Percentiles rank a stretch among this genome's conserved stretches.
phyloP scores from a whole-genome alignment of 2,888 invertebrate genomes.

The Chalcis sispes region DNA sequence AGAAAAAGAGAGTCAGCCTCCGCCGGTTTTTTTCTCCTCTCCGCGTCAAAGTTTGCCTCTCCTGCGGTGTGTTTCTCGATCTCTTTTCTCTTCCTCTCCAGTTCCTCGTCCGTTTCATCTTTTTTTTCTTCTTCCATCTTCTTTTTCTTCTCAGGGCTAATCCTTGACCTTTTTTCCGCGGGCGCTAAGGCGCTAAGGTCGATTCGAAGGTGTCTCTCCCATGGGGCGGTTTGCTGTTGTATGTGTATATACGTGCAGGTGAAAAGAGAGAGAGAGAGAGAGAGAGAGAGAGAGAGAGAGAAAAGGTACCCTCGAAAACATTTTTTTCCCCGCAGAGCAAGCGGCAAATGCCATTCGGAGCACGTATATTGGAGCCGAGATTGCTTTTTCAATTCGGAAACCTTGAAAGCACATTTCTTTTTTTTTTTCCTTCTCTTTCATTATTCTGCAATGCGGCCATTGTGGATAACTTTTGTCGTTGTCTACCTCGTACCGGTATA shows the following conservation, averaged over 20 bases:
- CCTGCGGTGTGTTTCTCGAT: too few relatives aligned
- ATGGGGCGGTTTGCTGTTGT: neutral
- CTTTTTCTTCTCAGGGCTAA: neutral
- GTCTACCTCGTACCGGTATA: neutral
- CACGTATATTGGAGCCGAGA: conserved; percentile 14
- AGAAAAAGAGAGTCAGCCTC: too few relatives aligned
- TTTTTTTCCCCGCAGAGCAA: neutral
- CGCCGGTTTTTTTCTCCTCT: too few relatives aligned
- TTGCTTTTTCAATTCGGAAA: neutral
- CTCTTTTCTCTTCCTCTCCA: too few relatives aligned
- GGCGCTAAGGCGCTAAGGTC: neutral
- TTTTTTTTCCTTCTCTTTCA: neutral
- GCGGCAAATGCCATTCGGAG: neutral
- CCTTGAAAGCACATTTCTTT: conserved; percentile 1
- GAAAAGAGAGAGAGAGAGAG: neutral
- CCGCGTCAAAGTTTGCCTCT: too few relatives aligned
- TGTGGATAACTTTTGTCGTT: too few relatives aligned
- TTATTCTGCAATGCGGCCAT: too few relatives aligned
- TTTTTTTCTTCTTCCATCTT: neutral
- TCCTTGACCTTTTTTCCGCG: conserved; percentile 32
- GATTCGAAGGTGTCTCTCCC: too few relatives aligned
- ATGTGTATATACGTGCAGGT: too few relatives aligned
- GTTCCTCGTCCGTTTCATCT: neutral
- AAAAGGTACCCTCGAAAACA: neutral
- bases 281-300: neutral